These are phyloP conservation scores for Sander lucioperca DNA, from an alignment of 2,113 vertebrate species.

Conservation along the genomic window DNA sequence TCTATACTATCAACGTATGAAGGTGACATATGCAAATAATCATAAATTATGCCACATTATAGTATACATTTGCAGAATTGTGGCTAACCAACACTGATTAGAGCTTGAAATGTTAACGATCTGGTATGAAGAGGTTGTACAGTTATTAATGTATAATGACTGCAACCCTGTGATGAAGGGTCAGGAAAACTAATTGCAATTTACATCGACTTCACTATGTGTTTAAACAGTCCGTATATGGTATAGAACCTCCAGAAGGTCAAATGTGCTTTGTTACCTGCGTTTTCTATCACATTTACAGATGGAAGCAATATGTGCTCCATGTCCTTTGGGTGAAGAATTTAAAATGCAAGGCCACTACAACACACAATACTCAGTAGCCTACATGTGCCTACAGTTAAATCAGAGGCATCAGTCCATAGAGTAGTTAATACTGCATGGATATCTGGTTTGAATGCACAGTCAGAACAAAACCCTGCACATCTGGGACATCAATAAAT, in stretches of 20 bases:
- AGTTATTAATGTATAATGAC: not conserved
- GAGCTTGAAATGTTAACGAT: not conserved
- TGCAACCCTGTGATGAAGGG: not conserved
- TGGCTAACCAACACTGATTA: not conserved
- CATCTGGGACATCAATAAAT: not conserved
- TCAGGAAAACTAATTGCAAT: too few relatives aligned
- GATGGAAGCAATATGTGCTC: slow-evolving; percentile 10
- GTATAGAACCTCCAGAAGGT: slow-evolving; percentile 3
- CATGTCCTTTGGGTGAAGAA: not conserved
- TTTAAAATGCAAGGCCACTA: not conserved
- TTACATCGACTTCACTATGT: not conserved
- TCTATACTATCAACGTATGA: not conserved
- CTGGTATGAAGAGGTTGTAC: not conserved
- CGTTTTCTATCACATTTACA: slow-evolving; percentile 11
- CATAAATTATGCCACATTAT: not conserved
- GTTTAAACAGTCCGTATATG: not conserved
- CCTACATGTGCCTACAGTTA: not conserved
- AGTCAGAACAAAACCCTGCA: not conserved
- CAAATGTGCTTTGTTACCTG: not conserved
- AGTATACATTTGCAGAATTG: too few relatives aligned
- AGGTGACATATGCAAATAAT: not conserved
- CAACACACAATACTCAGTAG: not conserved
- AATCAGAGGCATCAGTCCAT: not conserved
- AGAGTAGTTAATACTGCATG: not conserved
- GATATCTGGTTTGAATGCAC: not conserved